Evolutionary conservation across 2,797 vertebrate genomes (phyloP).

Genomic region (Thripadectes ignobilis): DNA sequence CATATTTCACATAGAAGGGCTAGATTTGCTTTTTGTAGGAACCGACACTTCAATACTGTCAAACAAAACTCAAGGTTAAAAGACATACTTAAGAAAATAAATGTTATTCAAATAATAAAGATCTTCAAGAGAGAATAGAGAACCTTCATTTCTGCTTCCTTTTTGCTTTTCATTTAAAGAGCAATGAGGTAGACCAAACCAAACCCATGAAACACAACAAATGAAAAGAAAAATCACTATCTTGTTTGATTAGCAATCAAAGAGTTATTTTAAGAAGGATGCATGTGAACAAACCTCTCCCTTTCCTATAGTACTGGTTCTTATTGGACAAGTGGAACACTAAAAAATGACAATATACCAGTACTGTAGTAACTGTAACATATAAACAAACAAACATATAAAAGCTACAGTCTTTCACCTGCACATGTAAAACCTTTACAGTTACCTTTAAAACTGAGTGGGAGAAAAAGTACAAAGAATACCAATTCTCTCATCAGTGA

Average conservation of each 20-base stretch:
- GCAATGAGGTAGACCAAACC: background rate
- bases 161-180: background rate
- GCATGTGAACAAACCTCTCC: background rate
- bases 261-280: background rate
- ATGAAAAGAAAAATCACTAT: background rate
- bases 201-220: background rate
- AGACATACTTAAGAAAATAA: background rate
- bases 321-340: background rate
- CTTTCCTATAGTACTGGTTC: conserved; percentile 13
- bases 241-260: background rate
- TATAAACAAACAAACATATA: background rate
- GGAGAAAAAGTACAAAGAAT: background rate
- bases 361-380: background rate
- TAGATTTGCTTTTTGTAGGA: background rate
- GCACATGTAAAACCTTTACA: background rate
- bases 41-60: background rate
- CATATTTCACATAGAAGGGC: background rate
- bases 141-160: background rate
- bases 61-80: background rate
- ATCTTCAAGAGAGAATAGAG: background rate
- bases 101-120: background rate
- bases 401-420: background rate
- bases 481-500: background rate
- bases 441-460: background rate
- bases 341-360: conserved; percentile 1